phyloP scores from a whole-genome alignment of 2,797 vertebrate species.

The Setipinna tenuifilis region DNA sequence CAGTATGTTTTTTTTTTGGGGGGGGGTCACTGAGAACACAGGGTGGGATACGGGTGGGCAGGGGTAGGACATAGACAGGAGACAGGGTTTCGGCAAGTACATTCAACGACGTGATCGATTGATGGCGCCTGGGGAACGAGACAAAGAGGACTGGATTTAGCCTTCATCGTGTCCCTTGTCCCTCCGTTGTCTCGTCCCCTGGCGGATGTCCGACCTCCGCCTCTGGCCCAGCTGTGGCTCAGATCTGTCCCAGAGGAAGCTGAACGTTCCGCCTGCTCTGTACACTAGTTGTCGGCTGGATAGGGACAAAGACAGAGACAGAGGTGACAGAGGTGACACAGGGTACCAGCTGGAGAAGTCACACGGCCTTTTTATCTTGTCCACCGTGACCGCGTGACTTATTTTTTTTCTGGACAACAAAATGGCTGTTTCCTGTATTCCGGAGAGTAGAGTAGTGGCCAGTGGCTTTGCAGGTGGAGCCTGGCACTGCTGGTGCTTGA shows the following conservation, averaged over 20 bases:
- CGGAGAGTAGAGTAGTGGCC: background rate
- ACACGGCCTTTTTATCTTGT: background rate
- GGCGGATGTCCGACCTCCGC: too few relatives aligned
- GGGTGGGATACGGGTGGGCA: background rate
- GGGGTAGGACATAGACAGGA: too few relatives aligned
- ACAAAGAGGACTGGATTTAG: too few relatives aligned
- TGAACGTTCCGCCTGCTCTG: background rate
- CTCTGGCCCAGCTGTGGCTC: background rate
- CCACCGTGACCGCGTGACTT: background rate
- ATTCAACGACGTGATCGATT: background rate
- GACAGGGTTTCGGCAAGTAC: too few relatives aligned
- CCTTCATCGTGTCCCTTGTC: too few relatives aligned
- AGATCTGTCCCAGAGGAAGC: background rate
- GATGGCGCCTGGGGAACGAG: background rate
- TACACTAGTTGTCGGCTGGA: background rate
- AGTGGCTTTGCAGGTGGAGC: background rate
- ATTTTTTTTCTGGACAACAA: background rate
- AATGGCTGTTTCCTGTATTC: constrained; percentile 16
- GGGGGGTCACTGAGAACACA: background rate
- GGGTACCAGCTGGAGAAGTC: background rate
- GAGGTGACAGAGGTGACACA: too few relatives aligned
- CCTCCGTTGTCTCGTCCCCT: too few relatives aligned
- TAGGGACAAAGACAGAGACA: too few relatives aligned
- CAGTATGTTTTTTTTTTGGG: background rate
- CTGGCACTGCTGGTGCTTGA: background rate